Evolutionary conservation across 1,140 invertebrate genomes (phyloP).

Genomic region (Penaeus indicus): DNA sequence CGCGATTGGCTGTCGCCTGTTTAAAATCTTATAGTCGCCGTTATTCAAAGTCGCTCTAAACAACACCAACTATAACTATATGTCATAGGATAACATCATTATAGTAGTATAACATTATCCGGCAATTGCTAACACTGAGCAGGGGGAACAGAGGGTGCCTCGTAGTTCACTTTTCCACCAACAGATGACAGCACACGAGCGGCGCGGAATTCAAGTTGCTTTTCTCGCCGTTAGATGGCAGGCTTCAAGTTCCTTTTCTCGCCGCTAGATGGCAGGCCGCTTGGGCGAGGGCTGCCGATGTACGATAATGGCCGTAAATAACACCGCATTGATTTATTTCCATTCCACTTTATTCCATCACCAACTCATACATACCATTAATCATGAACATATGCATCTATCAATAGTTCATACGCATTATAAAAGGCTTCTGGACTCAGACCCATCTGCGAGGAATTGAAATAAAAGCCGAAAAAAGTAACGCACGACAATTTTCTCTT

Average conservation of each 20-base stretch:
- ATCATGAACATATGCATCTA: background rate
- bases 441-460: too few relatives aligned
- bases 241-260: too few relatives aligned
- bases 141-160: background rate
- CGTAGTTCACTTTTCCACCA: background rate
- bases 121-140: slow-evolving; percentile 8
- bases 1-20: background rate
- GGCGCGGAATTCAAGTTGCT: background rate
- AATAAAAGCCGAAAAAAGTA: too few relatives aligned
- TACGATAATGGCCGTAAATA: too few relatives aligned
- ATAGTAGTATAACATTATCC: background rate
- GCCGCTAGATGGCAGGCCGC: too few relatives aligned
- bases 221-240: slow-evolving; percentile 8
- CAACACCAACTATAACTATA: too few relatives aligned
- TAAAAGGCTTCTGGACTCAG: too few relatives aligned
- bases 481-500: background rate
- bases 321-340: too few relatives aligned
- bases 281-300: too few relatives aligned
- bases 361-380: background rate
- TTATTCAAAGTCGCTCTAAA: too few relatives aligned
- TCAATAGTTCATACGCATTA: too few relatives aligned
- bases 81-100: background rate
- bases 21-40: background rate
- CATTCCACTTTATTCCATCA: background rate
- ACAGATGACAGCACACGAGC: slow-evolving; percentile 41